A percentile compares a stretch with the other conserved stretches of the same genome.
Conservation (phyloP, 2,113 vertebrate genomes). For the Anarrhichthys ocellatus region DNA sequence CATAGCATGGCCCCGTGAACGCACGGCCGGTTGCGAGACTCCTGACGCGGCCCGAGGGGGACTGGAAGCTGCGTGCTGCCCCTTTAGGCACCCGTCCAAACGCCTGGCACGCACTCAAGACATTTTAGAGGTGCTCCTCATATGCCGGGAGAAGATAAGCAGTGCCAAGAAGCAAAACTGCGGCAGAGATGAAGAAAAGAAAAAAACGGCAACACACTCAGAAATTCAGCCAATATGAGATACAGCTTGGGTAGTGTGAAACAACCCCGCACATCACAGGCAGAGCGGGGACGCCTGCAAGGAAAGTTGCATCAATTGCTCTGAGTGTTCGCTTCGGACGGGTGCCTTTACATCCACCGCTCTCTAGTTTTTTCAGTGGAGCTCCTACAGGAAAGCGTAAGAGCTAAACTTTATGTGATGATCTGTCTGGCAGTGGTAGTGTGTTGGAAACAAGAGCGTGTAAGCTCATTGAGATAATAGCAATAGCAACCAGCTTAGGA, state of each 20-base stretch:
- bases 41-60: slow-evolving; percentile 65
- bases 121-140: slow-evolving; percentile 64
- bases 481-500: background rate
- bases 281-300: background rate
- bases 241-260: background rate
- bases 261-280: slow-evolving; percentile 9
- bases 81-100: slow-evolving; percentile 72
- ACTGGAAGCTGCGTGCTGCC: slow-evolving; percentile 57
- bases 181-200: slow-evolving; percentile 34
- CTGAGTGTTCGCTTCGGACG: slow-evolving; percentile 1
- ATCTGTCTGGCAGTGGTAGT: background rate
- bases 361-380: background rate
- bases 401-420: background rate
- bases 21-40: slow-evolving; percentile 43
- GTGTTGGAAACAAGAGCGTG: background rate
- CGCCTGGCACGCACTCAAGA: slow-evolving; percentile 63
- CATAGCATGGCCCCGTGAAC: slow-evolving; percentile 47
- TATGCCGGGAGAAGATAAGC: slow-evolving; percentile 37
- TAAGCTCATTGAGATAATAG: background rate
- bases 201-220: slow-evolving; percentile 20
- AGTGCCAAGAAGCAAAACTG: slow-evolving; percentile 63
- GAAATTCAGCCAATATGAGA: slow-evolving; percentile 40
- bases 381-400: background rate
- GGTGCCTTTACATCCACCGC: background rate
- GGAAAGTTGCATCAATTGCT: slow-evolving; percentile 12